Evolutionary conservation across 1,140 invertebrate species (phyloP).

Genomic region (Rhagoletis pomonella): DNA sequence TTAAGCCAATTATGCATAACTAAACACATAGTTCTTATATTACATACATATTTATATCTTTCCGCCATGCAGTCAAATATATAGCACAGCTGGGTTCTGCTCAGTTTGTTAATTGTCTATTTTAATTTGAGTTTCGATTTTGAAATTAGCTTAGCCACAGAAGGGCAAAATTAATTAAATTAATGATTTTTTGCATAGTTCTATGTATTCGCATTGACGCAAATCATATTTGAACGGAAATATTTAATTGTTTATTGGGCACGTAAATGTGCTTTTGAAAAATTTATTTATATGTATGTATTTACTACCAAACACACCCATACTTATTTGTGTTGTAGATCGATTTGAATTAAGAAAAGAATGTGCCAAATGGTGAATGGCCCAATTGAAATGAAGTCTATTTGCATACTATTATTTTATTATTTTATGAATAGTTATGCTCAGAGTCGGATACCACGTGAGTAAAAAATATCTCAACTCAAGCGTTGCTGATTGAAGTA

Average conservation of each 20-base stretch:
- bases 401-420: background rate
- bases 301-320: background rate
- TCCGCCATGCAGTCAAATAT: background rate
- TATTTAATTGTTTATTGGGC: background rate
- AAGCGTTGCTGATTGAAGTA: too few relatives aligned
- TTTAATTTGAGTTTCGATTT: slow-evolving; percentile 38
- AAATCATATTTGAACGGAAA: slow-evolving; percentile 37
- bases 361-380: slow-evolving; percentile 32
- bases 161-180: slow-evolving; percentile 48
- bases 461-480: too few relatives aligned
- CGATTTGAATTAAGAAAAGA: background rate
- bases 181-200: background rate
- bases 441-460: too few relatives aligned
- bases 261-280: background rate
- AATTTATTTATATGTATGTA: background rate
- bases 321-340: too few relatives aligned
- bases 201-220: slow-evolving; percentile 3
- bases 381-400: background rate
- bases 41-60: background rate
- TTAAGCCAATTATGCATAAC: slow-evolving; percentile 15
- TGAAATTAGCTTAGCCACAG: background rate
- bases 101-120: slow-evolving; percentile 27
- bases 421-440: background rate
- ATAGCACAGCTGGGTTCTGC: slow-evolving; percentile 42
- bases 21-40: background rate